Conservation (phyloP, 2,888 invertebrate species). For the Corbicula japonica region DNA sequence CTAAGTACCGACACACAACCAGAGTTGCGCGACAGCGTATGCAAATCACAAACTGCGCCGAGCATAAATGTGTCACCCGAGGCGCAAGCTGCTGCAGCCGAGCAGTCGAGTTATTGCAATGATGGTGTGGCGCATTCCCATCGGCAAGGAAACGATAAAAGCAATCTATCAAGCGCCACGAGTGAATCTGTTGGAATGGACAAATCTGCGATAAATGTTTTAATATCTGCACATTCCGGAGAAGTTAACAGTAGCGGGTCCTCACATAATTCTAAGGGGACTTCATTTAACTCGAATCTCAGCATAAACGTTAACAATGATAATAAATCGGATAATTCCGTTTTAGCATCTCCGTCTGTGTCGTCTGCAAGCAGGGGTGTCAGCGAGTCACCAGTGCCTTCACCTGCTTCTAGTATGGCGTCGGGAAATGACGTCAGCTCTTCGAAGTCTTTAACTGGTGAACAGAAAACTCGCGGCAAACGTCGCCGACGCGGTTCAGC, state of each 20-base stretch:
- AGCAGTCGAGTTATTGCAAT: background rate
- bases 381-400: conserved; percentile 4
- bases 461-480: conserved; percentile 1
- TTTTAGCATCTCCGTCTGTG: conserved; percentile 2
- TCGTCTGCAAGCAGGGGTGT: conserved; percentile 2
- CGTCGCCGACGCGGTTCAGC: conserved; percentile 53
- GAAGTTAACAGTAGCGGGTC: background rate
- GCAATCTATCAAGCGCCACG: background rate
- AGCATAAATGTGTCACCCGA: background rate
- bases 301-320: background rate
- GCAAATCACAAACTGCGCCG: too few relatives aligned
- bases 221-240: background rate
- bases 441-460: background rate
- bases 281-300: background rate
- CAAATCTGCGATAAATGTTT: background rate
- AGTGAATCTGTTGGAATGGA: background rate
- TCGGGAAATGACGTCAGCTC: background rate
- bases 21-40: background rate
- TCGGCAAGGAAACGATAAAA: background rate
- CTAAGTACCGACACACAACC: too few relatives aligned
- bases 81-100: background rate
- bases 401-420: background rate
- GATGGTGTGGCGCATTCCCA: background rate
- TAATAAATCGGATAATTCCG: background rate
- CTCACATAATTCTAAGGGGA: background rate